These are phyloP conservation scores for Geothlypis trichas DNA, from an alignment of 2,113 vertebrate genomes.

Conservation along the genomic window DNA sequence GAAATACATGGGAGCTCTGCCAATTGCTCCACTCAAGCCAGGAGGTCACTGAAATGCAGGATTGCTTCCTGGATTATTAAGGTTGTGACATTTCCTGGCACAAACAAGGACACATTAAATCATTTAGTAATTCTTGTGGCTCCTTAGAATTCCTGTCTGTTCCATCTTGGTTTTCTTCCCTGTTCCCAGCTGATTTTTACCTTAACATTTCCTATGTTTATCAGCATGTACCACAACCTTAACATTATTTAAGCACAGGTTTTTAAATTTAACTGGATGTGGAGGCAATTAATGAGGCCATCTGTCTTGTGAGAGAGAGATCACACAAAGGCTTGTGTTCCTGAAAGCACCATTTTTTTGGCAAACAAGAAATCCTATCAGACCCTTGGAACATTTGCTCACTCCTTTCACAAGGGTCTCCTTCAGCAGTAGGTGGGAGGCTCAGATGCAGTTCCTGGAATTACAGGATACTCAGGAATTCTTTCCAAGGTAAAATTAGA, in stretches of 20 bases:
- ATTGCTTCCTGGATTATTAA: not conserved
- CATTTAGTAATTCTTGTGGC: not conserved
- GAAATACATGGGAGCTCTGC: not conserved
- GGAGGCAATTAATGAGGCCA: constrained; percentile 83
- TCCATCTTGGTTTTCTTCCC: constrained; percentile 1
- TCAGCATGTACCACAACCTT: constrained; percentile 53
- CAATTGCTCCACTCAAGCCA: not conserved
- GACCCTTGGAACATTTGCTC: not conserved
- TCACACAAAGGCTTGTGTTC: constrained; percentile 64
- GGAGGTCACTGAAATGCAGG: not conserved
- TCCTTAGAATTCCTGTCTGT: not conserved
- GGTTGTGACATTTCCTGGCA: not conserved
- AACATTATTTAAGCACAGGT: constrained; percentile 71
- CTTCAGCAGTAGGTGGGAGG: constrained; percentile 53
- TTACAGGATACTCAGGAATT: not conserved
- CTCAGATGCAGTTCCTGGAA: constrained; percentile 32
- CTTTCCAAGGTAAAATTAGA: not conserved
- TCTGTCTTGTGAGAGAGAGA: constrained; percentile 78
- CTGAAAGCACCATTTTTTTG: constrained; percentile 57
- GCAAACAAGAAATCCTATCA: constrained; percentile 62
- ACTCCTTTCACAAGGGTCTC: constrained; percentile 19
- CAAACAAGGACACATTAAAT: not conserved
- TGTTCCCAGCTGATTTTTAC: not conserved
- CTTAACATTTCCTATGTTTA: constrained; percentile 42
- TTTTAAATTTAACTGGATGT: constrained; percentile 78